Base-by-base conservation (phyloP, 2,113 vertebrate genomes). In the Phodopus roborovskii region DNA sequence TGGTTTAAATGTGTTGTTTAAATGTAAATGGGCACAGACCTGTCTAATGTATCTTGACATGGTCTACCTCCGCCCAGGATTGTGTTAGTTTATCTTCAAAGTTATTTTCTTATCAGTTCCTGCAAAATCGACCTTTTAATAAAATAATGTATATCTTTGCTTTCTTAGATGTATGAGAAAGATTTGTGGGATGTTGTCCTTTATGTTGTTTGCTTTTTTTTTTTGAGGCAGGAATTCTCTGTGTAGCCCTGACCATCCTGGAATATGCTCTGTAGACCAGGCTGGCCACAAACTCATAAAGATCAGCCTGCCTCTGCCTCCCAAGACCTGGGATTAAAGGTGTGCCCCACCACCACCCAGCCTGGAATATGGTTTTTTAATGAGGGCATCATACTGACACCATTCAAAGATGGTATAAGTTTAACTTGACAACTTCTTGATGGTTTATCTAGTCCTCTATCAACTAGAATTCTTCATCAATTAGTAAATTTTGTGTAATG, bases 1-100 rank as follows among this genome's bases (percentile, higher is more conserved):
- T 88, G 73, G 22, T 89, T 94, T 93, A 82, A 39, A 71, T 58
- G n/a, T 77, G 20, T 94, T 82, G 56, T 94, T 94, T 93, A 90
- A 94, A 95, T 91, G 87, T 84, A 85, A 94, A 48, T 77, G 28
- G 42, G 9, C 64, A 90, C 28, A 91, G 48, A 86, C 28, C 70
- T 93, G 58, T 5, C 94, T 60, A 20, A 74, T 79, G 56, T 70
- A n/a, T 48, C 75, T 95, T 11, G 2, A 1, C 30, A 74, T 66
- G 24, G 60, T 71, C 60, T 66, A 16, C 39, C 60, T 91, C 13
- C 58, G 36, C 48, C 36, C 39, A 93, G 88, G 60, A 58, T 64
- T 70, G 39, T 83, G 74, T 9, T 93, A 81, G 28, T 90, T 60
- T 16, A 60, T 83, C 45, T 58, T 94, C 45, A 85, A 73, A 96